Evolutionary conservation across 2,797 vertebrate genomes (phyloP).

Genomic region (Lacerta agilis): DNA sequence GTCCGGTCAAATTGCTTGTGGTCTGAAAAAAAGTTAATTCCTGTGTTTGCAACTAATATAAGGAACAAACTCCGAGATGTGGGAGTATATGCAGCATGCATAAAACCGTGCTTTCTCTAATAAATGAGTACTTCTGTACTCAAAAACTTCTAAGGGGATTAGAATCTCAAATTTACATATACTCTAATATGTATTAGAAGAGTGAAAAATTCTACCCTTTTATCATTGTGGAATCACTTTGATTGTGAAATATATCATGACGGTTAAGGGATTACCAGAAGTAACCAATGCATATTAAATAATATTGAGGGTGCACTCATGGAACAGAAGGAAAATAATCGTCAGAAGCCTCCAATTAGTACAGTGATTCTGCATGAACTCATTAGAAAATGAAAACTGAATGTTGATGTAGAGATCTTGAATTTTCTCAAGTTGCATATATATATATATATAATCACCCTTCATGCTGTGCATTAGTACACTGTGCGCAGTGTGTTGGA

Average conservation of each 20-base stretch:
- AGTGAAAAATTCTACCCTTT: not conserved
- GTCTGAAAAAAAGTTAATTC: not conserved
- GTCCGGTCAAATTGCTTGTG: not conserved
- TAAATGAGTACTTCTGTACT: not conserved
- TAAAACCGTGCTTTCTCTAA: not conserved
- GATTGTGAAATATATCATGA: not conserved
- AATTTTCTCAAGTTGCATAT: not conserved
- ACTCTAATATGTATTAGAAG: not conserved
- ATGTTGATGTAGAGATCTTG: not conserved
- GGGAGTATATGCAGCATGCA: not conserved
- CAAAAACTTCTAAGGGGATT: not conserved
- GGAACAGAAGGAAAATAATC: not conserved
- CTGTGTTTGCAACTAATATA: not conserved
- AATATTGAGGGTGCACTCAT: not conserved
- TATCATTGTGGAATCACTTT: not conserved
- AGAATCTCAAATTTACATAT: not conserved
- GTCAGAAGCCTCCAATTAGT: fast-evolving
- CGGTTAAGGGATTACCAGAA: not conserved
- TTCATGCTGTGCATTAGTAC: slow-evolving; percentile 25
- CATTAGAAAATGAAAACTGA: not conserved
- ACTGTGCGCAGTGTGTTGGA: slow-evolving; percentile 14
- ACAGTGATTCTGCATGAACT: not conserved
- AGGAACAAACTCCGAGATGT: not conserved
- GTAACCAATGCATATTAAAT: not conserved
- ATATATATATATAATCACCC: slow-evolving; percentile 27